Evolutionary conservation across 2,113 vertebrate genomes (phyloP).

Genomic region (Leiothrix lutea): DNA sequence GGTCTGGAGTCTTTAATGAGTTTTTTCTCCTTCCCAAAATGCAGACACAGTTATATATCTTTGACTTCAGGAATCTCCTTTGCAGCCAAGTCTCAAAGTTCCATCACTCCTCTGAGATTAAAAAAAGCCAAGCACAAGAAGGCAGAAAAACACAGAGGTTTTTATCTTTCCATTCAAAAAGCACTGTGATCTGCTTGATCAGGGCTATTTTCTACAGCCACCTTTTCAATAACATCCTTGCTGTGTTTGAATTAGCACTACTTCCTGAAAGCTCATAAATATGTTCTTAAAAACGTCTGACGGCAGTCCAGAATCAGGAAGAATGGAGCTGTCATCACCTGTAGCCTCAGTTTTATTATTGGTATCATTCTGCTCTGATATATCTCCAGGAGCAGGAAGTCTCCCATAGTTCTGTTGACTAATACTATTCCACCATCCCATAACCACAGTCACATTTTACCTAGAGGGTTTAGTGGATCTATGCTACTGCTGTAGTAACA

Average conservation of each 20-base stretch:
- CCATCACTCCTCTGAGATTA: neutral
- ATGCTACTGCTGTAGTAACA: neutral
- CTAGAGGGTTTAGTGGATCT: neutral
- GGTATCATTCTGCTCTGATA: neutral
- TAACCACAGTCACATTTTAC: neutral
- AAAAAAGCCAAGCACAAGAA: neutral
- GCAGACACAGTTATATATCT: neutral
- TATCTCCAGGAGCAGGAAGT: neutral
- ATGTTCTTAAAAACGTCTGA: neutral
- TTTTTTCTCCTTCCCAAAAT: neutral
- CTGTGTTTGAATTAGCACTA: neutral
- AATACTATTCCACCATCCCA: neutral
- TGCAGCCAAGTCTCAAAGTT: neutral
- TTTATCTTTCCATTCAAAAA: neutral
- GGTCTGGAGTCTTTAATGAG: neutral
- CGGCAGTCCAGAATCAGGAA: neutral
- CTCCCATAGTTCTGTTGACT: neutral
- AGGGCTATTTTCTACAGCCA: neutral
- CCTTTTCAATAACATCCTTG: neutral
- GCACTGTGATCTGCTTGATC: neutral
- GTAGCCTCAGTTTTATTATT: neutral
- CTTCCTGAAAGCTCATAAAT: neutral
- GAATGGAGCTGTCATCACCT: neutral
- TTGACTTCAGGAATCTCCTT: neutral
- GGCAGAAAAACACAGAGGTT: neutral